These are phyloP conservation scores for Dichetophora obliterata DNA, from an alignment of 2,888 invertebrate genomes.

Conservation along the genomic window DNA sequence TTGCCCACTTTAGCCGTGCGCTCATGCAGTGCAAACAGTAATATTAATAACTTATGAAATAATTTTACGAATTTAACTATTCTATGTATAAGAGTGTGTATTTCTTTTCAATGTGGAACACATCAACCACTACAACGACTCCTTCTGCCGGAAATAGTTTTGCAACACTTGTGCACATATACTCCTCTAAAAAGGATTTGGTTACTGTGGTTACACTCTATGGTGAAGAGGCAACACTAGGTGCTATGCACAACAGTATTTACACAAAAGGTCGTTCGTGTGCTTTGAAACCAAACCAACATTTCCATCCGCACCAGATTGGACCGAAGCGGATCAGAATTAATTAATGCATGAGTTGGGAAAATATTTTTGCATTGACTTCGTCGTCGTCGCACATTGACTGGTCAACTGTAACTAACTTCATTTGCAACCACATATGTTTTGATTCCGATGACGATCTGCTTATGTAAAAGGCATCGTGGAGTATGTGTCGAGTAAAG, in stretches of 20 bases:
- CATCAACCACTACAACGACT: slow-evolving; percentile 2
- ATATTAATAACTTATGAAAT: slow-evolving; percentile 42
- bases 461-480: too few relatives aligned
- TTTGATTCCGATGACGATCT: background rate
- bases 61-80: slow-evolving; percentile 53
- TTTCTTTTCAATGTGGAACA: background rate
- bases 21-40: background rate
- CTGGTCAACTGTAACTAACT: background rate
- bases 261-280: slow-evolving; percentile 25
- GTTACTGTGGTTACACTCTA: slow-evolving; percentile 39
- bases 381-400: background rate
- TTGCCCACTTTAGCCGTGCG: slow-evolving; percentile 9
- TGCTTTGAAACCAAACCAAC: too few relatives aligned
- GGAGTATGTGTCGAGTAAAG: background rate
- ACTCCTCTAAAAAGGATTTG: slow-evolving; percentile 39
- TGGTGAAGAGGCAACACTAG: background rate
- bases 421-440: background rate
- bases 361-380: slow-evolving; percentile 46
- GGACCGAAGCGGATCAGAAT: slow-evolving; percentile 59
- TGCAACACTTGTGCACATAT: slow-evolving; percentile 47
- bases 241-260: slow-evolving; percentile 8
- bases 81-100: slow-evolving; percentile 47
- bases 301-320: background rate
- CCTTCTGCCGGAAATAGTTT: slow-evolving; percentile 48
- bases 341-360: slow-evolving; percentile 61